A percentile compares a stretch with the other conserved stretches of the same genome.
Evolutionary conservation across 35 echinoderm and acorn worm species (phyloP).

Genomic region (Ophiothrix spiculata): DNA sequence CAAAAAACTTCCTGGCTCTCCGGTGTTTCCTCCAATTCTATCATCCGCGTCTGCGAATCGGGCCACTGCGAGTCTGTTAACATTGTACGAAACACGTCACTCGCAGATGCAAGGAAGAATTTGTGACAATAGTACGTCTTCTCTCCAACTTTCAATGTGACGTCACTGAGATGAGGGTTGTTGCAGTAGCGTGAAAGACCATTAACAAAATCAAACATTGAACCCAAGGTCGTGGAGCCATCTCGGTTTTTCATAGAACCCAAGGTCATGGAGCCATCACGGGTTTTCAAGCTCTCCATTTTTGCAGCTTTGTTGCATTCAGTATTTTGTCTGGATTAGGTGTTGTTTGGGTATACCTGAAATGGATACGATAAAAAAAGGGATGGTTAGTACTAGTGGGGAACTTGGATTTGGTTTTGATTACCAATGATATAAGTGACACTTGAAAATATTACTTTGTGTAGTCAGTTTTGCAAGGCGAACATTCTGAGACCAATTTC

Average conservation of each 20-base stretch:
- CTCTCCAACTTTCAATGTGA: slow-evolving; percentile 29
- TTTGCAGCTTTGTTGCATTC: too few species aligned
- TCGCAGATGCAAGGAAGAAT: slow-evolving; percentile 44
- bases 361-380: too few species aligned
- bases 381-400: too few species aligned
- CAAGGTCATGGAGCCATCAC: background rate
- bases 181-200: slow-evolving; percentile 27
- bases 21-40: slow-evolving; percentile 28
- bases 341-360: too few species aligned
- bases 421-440: too few species aligned
- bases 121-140: slow-evolving; percentile 39
- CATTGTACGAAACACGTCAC: slow-evolving; percentile 55
- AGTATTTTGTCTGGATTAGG: too few species aligned
- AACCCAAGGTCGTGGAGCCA: background rate
- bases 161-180: slow-evolving; percentile 51
- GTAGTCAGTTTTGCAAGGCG: too few species aligned
- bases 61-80: slow-evolving; percentile 37
- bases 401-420: too few species aligned
- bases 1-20: slow-evolving; percentile 1
- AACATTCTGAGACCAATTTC: too few species aligned
- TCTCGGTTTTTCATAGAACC: too few species aligned
- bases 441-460: too few species aligned
- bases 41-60: slow-evolving; percentile 31
- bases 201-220: slow-evolving; percentile 15
- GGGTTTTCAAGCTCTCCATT: background rate